Percentiles rank a stretch among this genome's conserved stretches.
phyloP scores from a whole-genome alignment of 2,888 invertebrate genomes.

The Apodemia mormo region DNA sequence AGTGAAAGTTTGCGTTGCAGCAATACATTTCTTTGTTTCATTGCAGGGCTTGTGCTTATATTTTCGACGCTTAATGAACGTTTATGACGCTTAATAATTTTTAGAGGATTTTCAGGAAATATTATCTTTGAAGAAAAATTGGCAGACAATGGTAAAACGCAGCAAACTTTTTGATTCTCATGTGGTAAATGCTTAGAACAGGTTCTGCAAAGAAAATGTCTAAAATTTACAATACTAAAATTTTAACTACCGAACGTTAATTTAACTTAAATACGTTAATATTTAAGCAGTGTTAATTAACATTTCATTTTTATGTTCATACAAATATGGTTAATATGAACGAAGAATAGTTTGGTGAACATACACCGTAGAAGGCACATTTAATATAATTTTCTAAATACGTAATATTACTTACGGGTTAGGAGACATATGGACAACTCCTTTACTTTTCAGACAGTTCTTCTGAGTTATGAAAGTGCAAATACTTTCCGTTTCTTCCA shows the following conservation, averaged over 20 bases:
- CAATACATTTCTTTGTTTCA: constrained; percentile 58
- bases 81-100: constrained; percentile 30
- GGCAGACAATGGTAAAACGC: constrained; percentile 50
- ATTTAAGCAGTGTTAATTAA: no score
- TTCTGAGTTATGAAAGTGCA: constrained; percentile 56
- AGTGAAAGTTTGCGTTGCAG: constrained; percentile 48
- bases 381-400: no score
- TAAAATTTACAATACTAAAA: no score
- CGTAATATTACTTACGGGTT: constrained; percentile 39
- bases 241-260: no score
- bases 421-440: constrained; percentile 47
- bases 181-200: constrained; percentile 32
- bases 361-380: no score
- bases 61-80: constrained; percentile 45
- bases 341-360: no score
- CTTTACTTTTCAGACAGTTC: constrained; percentile 52
- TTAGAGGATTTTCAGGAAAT: constrained; percentile 42
- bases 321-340: no score
- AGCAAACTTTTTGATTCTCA: constrained; percentile 48
- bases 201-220: constrained; percentile 38
- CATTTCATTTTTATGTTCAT: no score
- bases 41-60: constrained; percentile 37
- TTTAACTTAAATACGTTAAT: no score
- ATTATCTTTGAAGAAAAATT: constrained; percentile 40
- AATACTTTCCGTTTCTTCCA: constrained; percentile 48